Evolutionary conservation across 2,797 vertebrate species (phyloP), one percentile per base, ranked within the genome.

Genomic region (Pseudochaenichthys georgianus): DNA sequence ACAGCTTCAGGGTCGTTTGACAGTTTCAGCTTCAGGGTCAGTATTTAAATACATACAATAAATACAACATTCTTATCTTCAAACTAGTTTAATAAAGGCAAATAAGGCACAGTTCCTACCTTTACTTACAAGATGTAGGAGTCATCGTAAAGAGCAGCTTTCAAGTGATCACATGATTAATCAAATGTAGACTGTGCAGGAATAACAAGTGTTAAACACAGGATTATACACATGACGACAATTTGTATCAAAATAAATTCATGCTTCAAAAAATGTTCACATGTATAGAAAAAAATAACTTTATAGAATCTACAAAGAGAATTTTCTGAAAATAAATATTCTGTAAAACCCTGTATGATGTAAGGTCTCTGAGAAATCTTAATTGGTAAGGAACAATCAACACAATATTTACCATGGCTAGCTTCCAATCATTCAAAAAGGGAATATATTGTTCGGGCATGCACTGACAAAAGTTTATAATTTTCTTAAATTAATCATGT

Each of bases 161-260:
- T 38, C 42, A 21, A 12, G 23, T 42, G 9, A 12, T 45, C 5
- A 28, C 23, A 53, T 43, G 21, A 51, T 28, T 45, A 12, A 34
- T 47, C 19, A 43, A 19, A 42, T 47, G 64, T 11, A 3, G 15
- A 17, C 13, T 11, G 64, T n/a, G 64, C 3, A 19, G 62, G 31
- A 53, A 53, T 8, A 43, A 43, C 41, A 38, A 65, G 28, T 43
- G 4, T 38, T n/a, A 38, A n/a, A 48, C 52, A 50, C 45, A 23
- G 41, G 41, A 21, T 9, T 43, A 38, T 38, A 38, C 6, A 38
- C 8, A 38, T 38, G 34, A 9, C 6, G 1, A 51, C 31, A 0
- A 4, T 31, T 15, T 0, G 1, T 38, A 2, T 9, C 0, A 4
- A 28, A 28, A 28, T 28, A 4, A 4, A 3, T 12, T 21, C 15